Evolutionary conservation across 1,140 invertebrate species (phyloP), one percentile per base, ranked within the genome.

Genomic region (Heliconius hewitsoni): DNA sequence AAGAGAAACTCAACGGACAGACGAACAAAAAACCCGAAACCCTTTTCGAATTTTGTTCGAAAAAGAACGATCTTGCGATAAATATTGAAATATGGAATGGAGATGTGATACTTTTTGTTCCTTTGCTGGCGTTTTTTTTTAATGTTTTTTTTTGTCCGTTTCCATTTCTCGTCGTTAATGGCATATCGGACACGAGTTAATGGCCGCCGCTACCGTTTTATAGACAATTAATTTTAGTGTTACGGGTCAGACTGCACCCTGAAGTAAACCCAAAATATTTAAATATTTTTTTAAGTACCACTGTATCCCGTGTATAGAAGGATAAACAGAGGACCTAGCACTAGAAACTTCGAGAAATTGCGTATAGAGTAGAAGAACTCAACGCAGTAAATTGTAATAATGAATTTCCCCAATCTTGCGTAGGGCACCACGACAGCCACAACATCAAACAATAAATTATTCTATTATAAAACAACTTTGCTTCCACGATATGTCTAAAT

Each of bases 31-130:
- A 82, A 76, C 74, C 13, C 66, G 73, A 77, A 79, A 86, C 84
- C 87, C 85, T 89, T 88, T 90, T 89, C 84, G 86, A 86, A 89
- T 92, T 91, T 92, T 89, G 90, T 90, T 89, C 89, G 87, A 88
- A 93, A 93, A 91, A 86, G 90, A 89, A 87, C 86, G 90, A 93
- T 93, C 88, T 83, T 81, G 90, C 86, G 92, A 92, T 93, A 93
- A 93, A 93, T 93, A 91, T 93, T 92, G 89, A 92, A 93, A 91
- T 93, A 92, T 93, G 90, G 88, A 89, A 90, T 89, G 89, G 87
- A 89, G 88, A 90, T 91, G 84, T 88, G 72, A 82, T 80, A 60
- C 70, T 81, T 76, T 78, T 76, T 78, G 73, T 78, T 78, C 57
- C 39, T 75, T 66, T 30, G n/a, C 60, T 66, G 60, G n/a, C 60